A percentile compares a stretch with the other conserved stretches of the same genome.
Conservation (phyloP, 2,888 invertebrate species). For the Phasia obesa region DNA sequence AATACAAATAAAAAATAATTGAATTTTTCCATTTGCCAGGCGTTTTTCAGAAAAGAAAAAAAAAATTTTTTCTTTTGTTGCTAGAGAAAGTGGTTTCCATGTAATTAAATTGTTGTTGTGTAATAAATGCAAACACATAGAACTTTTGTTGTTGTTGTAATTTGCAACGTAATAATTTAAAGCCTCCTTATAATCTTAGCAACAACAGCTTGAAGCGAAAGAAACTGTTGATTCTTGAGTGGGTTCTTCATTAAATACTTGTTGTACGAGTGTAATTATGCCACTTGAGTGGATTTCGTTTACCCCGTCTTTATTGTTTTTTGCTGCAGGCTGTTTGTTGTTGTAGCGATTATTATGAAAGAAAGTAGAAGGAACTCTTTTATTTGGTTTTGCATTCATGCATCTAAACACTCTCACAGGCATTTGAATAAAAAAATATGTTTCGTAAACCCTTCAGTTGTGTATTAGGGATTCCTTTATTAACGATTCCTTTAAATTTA, state of each 20-base stretch:
- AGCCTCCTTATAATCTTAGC: neutral
- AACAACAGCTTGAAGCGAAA: slow-evolving; percentile 4
- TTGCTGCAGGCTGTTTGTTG: neutral
- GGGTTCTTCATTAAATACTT: slow-evolving; percentile 64
- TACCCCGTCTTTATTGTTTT: slow-evolving; percentile 8
- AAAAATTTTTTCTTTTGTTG: slow-evolving; percentile 45
- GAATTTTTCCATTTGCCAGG: slow-evolving; percentile 4
- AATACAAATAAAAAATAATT: slow-evolving; percentile 35
- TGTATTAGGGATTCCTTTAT: too few species aligned
- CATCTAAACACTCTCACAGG: too few species aligned
- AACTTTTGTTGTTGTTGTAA: slow-evolving; percentile 22
- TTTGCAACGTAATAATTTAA: slow-evolving; percentile 17
- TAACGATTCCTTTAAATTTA: too few species aligned
- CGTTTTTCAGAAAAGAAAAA: neutral
- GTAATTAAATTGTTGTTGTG: slow-evolving; percentile 39
- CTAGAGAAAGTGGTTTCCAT: slow-evolving; percentile 43
- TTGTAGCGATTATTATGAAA: neutral
- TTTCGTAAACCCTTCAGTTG: too few species aligned
- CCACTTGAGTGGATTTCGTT: slow-evolving; percentile 63
- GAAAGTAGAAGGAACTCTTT: neutral
- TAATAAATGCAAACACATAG: neutral
- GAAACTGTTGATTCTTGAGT: slow-evolving; percentile 69
- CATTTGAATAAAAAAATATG: too few species aligned
- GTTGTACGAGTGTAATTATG: slow-evolving; percentile 46
- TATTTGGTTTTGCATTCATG: neutral